Percentiles rank a stretch among this genome's conserved stretches.
These are phyloP conservation scores for Montipora cactus DNA, from an alignment of 64 coral and sea anemone genomes.

Conservation along the genomic window DNA sequence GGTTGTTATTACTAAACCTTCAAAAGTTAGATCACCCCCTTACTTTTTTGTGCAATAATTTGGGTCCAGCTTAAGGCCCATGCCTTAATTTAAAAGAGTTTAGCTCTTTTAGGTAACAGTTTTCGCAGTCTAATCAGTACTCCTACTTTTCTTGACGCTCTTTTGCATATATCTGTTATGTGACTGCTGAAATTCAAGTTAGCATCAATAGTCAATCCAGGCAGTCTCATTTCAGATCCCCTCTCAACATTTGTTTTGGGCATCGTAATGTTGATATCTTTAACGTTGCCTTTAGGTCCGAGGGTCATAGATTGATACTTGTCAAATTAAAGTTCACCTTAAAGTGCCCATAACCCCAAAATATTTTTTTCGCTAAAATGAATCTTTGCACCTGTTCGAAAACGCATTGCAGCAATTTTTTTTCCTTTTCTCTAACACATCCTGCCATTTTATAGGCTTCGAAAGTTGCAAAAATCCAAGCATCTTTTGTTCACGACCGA, in stretches of 20 bases:
- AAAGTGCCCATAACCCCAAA: too few relatives aligned
- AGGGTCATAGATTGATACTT: not conserved
- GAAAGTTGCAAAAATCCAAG: too few relatives aligned
- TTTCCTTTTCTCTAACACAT: too few relatives aligned
- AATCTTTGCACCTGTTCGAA: too few relatives aligned
- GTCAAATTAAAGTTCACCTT: not conserved
- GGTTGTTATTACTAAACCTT: too few relatives aligned
- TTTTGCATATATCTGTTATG: slow-evolving; percentile 35
- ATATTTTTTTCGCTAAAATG: too few relatives aligned
- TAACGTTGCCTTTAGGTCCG: not conserved
- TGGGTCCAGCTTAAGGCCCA: too few relatives aligned
- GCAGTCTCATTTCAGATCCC: slow-evolving; percentile 5
- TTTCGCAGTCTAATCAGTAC: slow-evolving; percentile 40
- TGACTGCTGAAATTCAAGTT: slow-evolving; percentile 18
- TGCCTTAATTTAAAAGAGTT: not conserved
- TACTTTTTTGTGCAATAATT: too few relatives aligned
- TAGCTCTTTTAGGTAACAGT: slow-evolving; percentile 1
- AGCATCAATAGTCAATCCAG: slow-evolving; percentile 45
- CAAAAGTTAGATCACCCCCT: too few relatives aligned
- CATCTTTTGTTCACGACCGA: too few relatives aligned
- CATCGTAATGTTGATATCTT: slow-evolving; percentile 3
- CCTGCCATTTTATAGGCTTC: too few relatives aligned
- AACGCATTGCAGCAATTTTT: too few relatives aligned
- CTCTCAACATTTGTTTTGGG: not conserved
- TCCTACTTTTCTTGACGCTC: slow-evolving; percentile 15